Conservation (phyloP, 2,888 invertebrate genomes). For the Agrotis ipsilon region DNA sequence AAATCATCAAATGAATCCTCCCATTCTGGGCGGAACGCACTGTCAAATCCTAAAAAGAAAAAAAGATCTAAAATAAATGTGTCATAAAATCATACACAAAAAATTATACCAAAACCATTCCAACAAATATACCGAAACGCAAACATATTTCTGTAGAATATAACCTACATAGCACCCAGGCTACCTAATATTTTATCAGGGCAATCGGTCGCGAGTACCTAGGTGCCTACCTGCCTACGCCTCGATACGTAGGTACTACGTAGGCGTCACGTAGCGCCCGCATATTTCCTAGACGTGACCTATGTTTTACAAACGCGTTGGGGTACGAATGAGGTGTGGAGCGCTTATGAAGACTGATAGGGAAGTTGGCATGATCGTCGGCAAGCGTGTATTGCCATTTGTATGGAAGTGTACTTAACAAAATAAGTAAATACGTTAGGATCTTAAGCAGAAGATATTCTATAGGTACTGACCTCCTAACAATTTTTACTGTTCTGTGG, state of each 20-base stretch:
- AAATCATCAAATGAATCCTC: too few species aligned
- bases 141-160: constrained; percentile 1
- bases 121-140: constrained; percentile 8
- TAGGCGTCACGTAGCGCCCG: constrained; percentile 37
- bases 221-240: background rate
- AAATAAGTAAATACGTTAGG: background rate
- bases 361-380: too few species aligned
- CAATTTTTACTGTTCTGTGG: too few species aligned
- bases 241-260: constrained; percentile 28
- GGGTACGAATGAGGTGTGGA: constrained; percentile 13
- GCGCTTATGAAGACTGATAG: too few species aligned
- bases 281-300: constrained; percentile 60
- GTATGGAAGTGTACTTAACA: background rate
- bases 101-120: background rate
- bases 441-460: background rate
- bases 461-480: background rate
- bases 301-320: constrained; percentile 14
- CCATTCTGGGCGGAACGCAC: too few species aligned
- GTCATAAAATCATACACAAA: background rate
- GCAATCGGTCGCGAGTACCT: constrained; percentile 45
- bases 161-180: constrained; percentile 12
- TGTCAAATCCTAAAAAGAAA: too few species aligned
- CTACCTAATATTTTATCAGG: constrained; percentile 50
- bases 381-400: too few species aligned
- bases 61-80: background rate